Evolutionary conservation across 2,888 invertebrate species (phyloP).

Genomic region (Eueremaeus valkanovi): DNA sequence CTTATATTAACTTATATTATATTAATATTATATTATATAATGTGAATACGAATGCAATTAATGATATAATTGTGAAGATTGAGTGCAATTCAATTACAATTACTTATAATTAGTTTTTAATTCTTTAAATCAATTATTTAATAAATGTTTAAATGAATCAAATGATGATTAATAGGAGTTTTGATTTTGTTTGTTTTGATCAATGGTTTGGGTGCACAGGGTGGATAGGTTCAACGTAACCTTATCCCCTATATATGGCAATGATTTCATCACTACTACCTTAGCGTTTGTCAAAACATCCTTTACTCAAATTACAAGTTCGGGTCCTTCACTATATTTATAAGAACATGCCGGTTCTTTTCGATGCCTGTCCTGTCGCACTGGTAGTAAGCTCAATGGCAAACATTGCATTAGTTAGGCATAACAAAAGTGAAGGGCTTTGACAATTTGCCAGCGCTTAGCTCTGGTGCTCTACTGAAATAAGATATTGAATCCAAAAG

Average conservation of each 20-base stretch:
- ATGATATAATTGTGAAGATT: too few relatives aligned
- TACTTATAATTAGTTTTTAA: neutral
- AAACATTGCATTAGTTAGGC: slow-evolving; percentile 20
- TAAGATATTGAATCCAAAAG: neutral
- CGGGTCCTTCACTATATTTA: slow-evolving; percentile 18
- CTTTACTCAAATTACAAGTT: slow-evolving; percentile 30
- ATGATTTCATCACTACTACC: slow-evolving; percentile 35
- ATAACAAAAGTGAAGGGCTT: slow-evolving; percentile 27
- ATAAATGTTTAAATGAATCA: too few relatives aligned
- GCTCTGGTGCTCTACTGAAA: neutral
- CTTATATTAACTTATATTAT: neutral
- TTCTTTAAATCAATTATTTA: too few relatives aligned
- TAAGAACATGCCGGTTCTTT: slow-evolving; percentile 22
- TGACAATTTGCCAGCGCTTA: neutral
- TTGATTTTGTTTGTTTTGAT: too few relatives aligned
- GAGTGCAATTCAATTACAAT: neutral
- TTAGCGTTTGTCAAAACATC: slow-evolving; percentile 33
- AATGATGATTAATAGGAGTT: too few relatives aligned
- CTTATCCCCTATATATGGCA: slow-evolving; percentile 7
- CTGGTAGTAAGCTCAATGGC: slow-evolving; percentile 5
- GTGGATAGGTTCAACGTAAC: neutral
- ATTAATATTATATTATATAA: too few relatives aligned
- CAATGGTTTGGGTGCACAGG: slow-evolving; percentile 1
- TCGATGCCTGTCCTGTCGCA: neutral
- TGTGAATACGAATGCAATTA: too few relatives aligned